Evolutionary conservation across 2,797 vertebrate genomes (phyloP).

Genomic region (Rousettus madagascariensis): DNA sequence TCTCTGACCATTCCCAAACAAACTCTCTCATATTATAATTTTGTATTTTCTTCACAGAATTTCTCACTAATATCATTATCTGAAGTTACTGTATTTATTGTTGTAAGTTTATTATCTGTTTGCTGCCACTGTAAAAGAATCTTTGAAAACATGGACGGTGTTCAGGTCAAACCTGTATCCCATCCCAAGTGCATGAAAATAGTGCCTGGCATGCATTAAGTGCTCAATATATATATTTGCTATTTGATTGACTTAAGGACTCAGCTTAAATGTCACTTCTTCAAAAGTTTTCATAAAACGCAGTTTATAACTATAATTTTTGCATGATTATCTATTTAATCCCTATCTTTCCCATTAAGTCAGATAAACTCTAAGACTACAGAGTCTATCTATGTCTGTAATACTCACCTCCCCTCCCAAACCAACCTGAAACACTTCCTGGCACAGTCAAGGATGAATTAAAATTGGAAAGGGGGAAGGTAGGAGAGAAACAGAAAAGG

Average conservation of each 20-base stretch:
- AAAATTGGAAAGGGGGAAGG: neutral
- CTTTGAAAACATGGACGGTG: neutral
- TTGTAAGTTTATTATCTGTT: neutral
- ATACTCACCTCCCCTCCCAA: neutral
- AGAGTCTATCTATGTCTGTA: neutral
- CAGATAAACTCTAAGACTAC: neutral
- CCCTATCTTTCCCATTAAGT: neutral
- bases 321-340: neutral
- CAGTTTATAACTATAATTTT: neutral
- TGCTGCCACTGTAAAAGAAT: neutral
- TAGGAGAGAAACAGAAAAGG: neutral
- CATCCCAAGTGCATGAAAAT: neutral
- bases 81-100: neutral
- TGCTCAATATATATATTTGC: neutral
- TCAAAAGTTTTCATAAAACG: neutral
- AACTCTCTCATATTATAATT: neutral
- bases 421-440: neutral
- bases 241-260: neutral
- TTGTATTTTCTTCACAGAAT: neutral
- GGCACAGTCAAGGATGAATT: neutral
- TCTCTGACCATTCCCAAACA: neutral
- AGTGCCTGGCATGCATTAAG: neutral
- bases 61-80: neutral
- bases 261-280: slow-evolving; percentile 19
- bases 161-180: neutral